Conservation (phyloP, 2,113 vertebrate genomes). For the Setophaga kirtlandii region DNA sequence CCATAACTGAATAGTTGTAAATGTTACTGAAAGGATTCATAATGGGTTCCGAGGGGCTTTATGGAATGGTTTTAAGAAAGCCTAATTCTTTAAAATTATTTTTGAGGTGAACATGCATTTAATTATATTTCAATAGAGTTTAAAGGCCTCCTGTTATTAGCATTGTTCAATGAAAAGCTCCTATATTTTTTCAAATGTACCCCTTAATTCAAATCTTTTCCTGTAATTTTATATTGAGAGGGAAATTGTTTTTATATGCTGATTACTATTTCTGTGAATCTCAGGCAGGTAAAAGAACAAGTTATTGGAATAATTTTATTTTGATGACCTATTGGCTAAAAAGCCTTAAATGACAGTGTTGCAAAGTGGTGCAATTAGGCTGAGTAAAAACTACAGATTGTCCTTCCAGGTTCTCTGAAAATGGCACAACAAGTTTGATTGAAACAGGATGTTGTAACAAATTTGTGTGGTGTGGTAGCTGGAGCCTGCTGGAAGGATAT, state of each 20-base stretch:
- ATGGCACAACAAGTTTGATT: background rate
- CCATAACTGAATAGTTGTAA: conserved; percentile 10
- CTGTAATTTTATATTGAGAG: conserved; percentile 10
- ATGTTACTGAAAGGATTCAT: conserved; percentile 51
- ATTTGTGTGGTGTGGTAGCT: background rate
- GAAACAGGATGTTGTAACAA: background rate
- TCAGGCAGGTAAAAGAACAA: conserved; percentile 20
- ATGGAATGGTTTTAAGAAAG: conserved; percentile 2
- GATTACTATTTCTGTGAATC: conserved; percentile 42
- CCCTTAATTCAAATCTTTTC: conserved; percentile 29
- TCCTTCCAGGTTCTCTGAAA: background rate
- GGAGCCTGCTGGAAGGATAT: background rate
- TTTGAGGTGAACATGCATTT: conserved; percentile 14
- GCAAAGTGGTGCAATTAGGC: background rate
- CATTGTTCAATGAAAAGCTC: background rate
- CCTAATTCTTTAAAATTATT: conserved; percentile 20
- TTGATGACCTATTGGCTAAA: background rate
- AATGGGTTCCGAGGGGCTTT: conserved; percentile 17
- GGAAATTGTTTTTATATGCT: background rate
- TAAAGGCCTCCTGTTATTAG: conserved; percentile 13
- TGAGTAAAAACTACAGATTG: background rate
- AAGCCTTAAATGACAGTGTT: conserved; percentile 2
- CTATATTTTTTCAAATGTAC: conserved; percentile 14
- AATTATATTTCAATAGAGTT: conserved; percentile 37
- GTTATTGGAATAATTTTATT: conserved; percentile 31